Conservation (phyloP, 2,113 vertebrate genomes). For the Tricholaema leucomelas region DNA sequence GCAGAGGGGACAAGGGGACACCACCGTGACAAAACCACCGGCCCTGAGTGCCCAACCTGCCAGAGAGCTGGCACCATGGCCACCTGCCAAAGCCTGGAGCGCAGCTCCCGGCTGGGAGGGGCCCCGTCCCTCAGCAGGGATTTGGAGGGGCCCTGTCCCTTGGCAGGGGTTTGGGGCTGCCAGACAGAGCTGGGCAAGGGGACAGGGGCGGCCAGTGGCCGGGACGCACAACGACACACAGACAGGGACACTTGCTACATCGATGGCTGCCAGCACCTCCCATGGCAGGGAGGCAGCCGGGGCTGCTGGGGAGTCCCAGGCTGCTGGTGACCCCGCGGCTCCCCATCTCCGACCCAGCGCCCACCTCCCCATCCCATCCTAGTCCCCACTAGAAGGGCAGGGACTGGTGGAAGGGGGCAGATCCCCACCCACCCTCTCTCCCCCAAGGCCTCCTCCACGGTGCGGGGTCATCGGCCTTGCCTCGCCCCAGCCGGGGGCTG, state of each 20-base stretch:
- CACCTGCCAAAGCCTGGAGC: not conserved
- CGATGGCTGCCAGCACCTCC: constrained; percentile 44
- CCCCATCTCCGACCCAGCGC: not conserved
- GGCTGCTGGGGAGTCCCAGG: not conserved
- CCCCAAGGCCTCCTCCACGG: constrained; percentile 36
- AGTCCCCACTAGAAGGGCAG: fast-evolving
- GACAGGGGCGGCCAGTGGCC: not conserved
- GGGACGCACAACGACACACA: not conserved
- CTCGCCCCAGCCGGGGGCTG: fast-evolving
- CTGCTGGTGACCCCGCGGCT: not conserved
- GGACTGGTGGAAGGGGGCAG: not conserved
- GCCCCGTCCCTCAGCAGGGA: not conserved
- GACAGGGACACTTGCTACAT: constrained; percentile 64
- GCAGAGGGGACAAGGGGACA: not conserved
- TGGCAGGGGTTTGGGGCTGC: not conserved
- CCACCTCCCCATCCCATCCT: not conserved
- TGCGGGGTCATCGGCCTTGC: constrained; percentile 39
- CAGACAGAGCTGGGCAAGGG: not conserved
- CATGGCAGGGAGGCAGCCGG: not conserved
- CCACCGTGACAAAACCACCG: not conserved
- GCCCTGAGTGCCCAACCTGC: not conserved
- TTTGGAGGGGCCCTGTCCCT: not conserved
- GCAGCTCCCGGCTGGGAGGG: not conserved
- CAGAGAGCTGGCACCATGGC: fast-evolving
- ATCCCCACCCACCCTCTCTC: not conserved